These are phyloP conservation scores for Gallinago nigripennis DNA, from an alignment of 2,797 vertebrate species.

Conservation along the genomic window DNA sequence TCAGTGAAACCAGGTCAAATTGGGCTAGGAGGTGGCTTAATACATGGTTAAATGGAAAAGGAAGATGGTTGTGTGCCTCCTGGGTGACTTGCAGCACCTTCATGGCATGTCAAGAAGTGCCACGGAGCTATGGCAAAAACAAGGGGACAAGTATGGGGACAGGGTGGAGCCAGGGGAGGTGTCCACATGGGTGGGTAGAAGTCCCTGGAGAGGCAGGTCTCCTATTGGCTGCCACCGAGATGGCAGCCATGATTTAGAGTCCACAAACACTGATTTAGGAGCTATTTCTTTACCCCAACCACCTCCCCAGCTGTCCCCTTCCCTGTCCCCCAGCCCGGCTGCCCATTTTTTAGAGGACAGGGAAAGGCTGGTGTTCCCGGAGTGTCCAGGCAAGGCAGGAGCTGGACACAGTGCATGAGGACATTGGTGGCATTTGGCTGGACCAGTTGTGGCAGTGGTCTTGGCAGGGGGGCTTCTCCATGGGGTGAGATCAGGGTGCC, in stretches of 20 bases:
- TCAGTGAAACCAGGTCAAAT: neutral
- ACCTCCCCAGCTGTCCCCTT: neutral
- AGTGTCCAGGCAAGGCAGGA: too few species aligned
- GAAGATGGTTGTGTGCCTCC: neutral
- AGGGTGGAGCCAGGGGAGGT: neutral
- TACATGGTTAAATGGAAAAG: neutral
- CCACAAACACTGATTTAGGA: neutral
- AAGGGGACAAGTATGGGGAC: neutral
- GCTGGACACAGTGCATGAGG: too few species aligned
- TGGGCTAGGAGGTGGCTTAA: neutral
- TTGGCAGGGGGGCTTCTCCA: neutral
- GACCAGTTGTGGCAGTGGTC: neutral
- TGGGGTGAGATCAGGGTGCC: accelerated
- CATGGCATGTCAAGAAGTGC: neutral
- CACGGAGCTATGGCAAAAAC: neutral
- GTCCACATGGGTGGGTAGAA: neutral
- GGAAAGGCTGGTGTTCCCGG: neutral
- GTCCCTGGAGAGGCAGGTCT: neutral
- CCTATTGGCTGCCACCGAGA: neutral
- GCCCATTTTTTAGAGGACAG: neutral
- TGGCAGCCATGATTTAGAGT: neutral
- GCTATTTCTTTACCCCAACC: neutral
- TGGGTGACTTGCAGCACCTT: neutral
- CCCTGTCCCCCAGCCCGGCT: neutral
- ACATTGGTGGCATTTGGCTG: too few species aligned